Percentiles rank a stretch among this genome's conserved stretches.
Conservation (phyloP, 2,113 vertebrate species). For the Myodes glareolus region DNA sequence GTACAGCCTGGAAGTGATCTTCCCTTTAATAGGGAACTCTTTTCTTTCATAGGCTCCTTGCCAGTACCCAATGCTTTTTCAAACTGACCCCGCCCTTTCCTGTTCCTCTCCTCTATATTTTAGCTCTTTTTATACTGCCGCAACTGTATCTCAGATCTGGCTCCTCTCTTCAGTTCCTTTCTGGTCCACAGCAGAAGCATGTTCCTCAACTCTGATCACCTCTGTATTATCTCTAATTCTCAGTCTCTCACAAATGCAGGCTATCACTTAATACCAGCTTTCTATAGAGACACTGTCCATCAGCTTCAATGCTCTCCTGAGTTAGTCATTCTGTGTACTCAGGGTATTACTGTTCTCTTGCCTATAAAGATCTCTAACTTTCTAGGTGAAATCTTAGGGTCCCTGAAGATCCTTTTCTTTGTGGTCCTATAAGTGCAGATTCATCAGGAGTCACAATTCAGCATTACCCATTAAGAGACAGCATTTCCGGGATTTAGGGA, state of each 20-base stretch:
- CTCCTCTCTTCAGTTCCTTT: background rate
- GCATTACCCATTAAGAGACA: fast-evolving
- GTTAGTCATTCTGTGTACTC: background rate
- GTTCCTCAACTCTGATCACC: background rate
- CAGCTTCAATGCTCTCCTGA: background rate
- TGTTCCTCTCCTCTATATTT: background rate
- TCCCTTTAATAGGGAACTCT: background rate
- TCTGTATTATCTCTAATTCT: background rate
- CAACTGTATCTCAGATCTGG: fast-evolving
- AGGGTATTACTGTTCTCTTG: background rate
- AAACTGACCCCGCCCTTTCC: background rate
- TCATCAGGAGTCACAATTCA: background rate
- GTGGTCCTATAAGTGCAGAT: background rate
- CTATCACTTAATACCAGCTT: background rate
- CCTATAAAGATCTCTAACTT: background rate
- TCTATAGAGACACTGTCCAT: background rate
- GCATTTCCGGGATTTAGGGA: background rate
- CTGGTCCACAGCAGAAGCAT: fast-evolving
- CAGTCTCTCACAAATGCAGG: background rate
- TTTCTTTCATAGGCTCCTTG: background rate
- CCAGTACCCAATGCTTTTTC: background rate
- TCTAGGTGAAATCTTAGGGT: background rate
- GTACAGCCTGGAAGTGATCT: background rate
- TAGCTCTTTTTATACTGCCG: background rate
- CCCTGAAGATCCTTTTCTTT: background rate